Percentiles rank a stretch among this genome's conserved stretches.
Conservation (phyloP, 2,797 vertebrate species). For the Balearica regulorum region DNA sequence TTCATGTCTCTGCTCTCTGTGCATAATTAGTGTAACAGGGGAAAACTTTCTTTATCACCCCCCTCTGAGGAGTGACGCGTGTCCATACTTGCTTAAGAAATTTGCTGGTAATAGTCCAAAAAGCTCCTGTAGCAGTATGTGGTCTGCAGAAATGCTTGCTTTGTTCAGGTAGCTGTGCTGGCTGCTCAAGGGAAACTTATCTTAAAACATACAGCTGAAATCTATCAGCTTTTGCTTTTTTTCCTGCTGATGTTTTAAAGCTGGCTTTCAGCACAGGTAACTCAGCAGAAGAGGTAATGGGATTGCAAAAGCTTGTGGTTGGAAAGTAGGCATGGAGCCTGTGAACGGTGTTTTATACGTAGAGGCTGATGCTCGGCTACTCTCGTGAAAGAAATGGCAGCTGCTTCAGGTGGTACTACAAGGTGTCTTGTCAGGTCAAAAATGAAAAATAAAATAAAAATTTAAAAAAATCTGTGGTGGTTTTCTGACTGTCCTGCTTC, state of each 20-base stretch:
- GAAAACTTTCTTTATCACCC: background rate
- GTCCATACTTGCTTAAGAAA: background rate
- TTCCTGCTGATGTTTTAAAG: background rate
- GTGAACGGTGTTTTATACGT: background rate
- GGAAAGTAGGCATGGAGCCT: background rate
- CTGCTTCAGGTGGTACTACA: background rate
- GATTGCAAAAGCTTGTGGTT: background rate
- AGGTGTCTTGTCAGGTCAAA: background rate
- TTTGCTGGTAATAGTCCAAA: background rate
- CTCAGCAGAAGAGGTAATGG: background rate
- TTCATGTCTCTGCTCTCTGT: background rate
- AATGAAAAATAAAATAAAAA: background rate
- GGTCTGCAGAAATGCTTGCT: background rate
- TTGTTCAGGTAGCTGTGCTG: background rate
- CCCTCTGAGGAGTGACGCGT: background rate
- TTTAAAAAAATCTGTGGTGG: background rate
- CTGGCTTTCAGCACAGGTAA: background rate
- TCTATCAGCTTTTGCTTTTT: background rate
- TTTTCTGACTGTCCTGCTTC: background rate
- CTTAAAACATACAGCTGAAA: background rate
- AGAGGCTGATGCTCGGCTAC: background rate
- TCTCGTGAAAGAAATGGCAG: background rate
- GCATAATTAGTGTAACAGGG: background rate
- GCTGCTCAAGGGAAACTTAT: background rate
- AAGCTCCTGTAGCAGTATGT: background rate